Evolutionary conservation across 2,113 vertebrate species (phyloP), one percentile per base, ranked within the genome.

Genomic region (Eudyptes chrysolophus): DNA sequence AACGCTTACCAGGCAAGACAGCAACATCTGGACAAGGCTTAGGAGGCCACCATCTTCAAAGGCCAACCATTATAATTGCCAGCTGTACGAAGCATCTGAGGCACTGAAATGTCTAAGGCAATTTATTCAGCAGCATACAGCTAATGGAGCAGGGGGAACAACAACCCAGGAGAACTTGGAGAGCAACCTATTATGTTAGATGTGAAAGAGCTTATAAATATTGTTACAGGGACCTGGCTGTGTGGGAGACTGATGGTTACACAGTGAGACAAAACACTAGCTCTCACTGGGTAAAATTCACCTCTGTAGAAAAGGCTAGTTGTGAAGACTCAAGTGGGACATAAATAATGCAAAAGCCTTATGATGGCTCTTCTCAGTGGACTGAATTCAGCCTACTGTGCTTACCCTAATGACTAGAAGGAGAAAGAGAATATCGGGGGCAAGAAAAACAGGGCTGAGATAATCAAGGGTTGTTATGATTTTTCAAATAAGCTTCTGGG

Each of bases 1-100:
- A 58, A 49, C 1, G 1, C 8, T 85, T 26, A 69, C 21, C 19
- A 65, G 84, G 34, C 52, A 82, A 66, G 72, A 19, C 25, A 60
- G 46, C 16, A 69, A 72, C 70, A 66, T 72, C 81, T 79, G 69
- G 77, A 49, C 24, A 52, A 55, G 49, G 44, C 16, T 87, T 46
- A 40, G 58, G 40, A 49, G 18, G 48, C 17, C 77, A 75, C 26
- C 5, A 2, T 34, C 44, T 82, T 57, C 65, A 87, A 68, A 38
- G 44, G n/a, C 15, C 38, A 66, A 10, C 21, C 60, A 7, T 13
- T 57, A n/a, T 30, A 57, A 36, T 13, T 78, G 26, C 21, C 48
- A n/a, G 65, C 30, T 49, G 44, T 17, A 18, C 3, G 0, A 38
- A 66, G 17, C 1, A 0, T n/a, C 82, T 10, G 48, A 75, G 57